A percentile compares a stretch with the other conserved stretches of the same genome.
These are phyloP conservation scores for Gadus chalcogrammus DNA, from an alignment of 2,113 vertebrate species.

Conservation along the genomic window DNA sequence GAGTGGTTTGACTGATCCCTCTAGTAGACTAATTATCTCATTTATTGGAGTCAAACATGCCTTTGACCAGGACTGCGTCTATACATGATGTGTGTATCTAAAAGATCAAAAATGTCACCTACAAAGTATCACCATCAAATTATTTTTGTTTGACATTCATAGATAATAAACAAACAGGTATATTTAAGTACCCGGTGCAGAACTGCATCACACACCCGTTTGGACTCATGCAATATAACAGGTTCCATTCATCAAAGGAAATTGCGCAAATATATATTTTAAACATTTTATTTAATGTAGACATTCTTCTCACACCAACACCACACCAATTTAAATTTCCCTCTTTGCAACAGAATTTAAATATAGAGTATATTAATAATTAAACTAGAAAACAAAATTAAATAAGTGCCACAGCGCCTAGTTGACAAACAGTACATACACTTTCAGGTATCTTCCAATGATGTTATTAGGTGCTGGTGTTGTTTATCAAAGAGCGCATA, in stretches of 20 bases:
- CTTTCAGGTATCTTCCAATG: background rate
- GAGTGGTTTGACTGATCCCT: constrained; percentile 20
- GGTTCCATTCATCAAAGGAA: too few species aligned
- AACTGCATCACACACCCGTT: constrained; percentile 16
- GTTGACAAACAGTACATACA: too few species aligned
- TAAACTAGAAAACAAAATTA: too few species aligned
- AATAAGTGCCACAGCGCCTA: too few species aligned
- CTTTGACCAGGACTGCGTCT: background rate
- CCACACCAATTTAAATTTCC: too few species aligned
- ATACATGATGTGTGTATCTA: background rate
- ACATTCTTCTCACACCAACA: too few species aligned
- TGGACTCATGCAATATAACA: too few species aligned
- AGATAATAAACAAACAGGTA: constrained; percentile 33
- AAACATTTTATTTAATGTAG: too few species aligned
- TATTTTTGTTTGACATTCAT: constrained; percentile 57
- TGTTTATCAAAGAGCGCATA: background rate
- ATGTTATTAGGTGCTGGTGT: background rate
- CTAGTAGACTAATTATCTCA: background rate
- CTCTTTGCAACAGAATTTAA: too few species aligned
- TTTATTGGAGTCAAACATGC: background rate
- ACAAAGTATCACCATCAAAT: constrained; percentile 32
- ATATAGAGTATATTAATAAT: too few species aligned
- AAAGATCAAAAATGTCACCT: background rate
- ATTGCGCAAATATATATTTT: too few species aligned
- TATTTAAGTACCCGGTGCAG: constrained; percentile 17